Base-by-base conservation (phyloP, 2,888 invertebrate genomes). In the Amphipyra berbera region DNA sequence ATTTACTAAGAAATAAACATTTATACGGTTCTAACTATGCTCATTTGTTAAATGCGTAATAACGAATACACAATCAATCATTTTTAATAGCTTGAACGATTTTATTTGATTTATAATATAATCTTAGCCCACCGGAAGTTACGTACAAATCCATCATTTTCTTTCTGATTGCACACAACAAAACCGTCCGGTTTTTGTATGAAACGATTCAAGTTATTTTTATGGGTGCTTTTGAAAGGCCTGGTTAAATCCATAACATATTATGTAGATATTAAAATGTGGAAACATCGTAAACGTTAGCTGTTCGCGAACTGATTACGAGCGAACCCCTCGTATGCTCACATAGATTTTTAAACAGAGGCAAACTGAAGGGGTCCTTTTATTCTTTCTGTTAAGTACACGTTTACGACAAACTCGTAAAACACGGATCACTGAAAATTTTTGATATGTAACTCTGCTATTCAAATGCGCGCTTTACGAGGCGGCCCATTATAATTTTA, bases 371-470 rank as follows among this genome's bases (percentile, higher is more conserved):
- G 89, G 90, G 87, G 73, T 86, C 86, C 87, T 86, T 91, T 90
- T 89, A 90, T 90, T 90, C 91, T 88, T 87, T 82, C 86, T 85
- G 88, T 89, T 93, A 93, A 94, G 93, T 92, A 94, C 90, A 90
- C 90, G 89, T 94, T 94, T 95, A 95, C 93, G 95, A 94, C 90
- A 82, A 85, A 86, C 91, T 93, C 94, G 93, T 95, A 95, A 95
- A 95, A 90, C 89, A 94, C 93, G 94, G 94, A 94, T 95, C 94
- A 93, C 89, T 94, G 95, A 93, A 92, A 93, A 93, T 94, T 94
- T 95, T 95, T 94, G 95, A 95, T 94, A 94, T 94, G 95, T 94
- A 90, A 94, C 94, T 91, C 90, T 93, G 88, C 93, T 94, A 95
- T 95, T 95, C 95, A 95, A 95, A 95, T 93, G 90, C 79, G 77